Conservation (phyloP, 2,888 invertebrate genomes). For the Nomada lathburiana region DNA sequence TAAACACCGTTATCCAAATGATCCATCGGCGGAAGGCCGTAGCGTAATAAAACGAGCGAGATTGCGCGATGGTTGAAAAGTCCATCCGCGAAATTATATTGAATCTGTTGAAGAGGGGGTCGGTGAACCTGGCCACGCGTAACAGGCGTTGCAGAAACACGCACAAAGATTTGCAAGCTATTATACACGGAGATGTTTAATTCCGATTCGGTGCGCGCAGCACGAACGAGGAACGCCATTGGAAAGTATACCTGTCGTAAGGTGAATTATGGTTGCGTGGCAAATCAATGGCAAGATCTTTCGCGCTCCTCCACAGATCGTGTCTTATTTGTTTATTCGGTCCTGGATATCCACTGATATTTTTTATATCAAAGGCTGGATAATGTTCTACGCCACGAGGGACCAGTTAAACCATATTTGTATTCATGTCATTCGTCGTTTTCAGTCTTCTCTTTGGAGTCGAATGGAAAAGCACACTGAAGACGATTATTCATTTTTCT, state of each 20-base stretch:
- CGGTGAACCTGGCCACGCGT: conserved; percentile 31
- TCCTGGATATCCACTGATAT: neutral
- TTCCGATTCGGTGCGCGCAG: conserved; percentile 4
- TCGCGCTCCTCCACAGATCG: neutral
- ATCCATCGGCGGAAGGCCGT: neutral
- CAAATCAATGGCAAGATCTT: conserved; percentile 5
- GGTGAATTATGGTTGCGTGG: neutral
- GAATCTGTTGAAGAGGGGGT: conserved; percentile 17
- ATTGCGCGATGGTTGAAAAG: conserved; percentile 17
- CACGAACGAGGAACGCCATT: neutral
- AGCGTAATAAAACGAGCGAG: neutral
- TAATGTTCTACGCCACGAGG: too few species aligned
- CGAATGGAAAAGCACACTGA: too few species aligned
- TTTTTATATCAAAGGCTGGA: too few species aligned
- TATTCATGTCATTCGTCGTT: too few species aligned
- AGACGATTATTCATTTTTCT: too few species aligned
- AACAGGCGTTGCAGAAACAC: conserved; percentile 27
- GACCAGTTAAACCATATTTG: too few species aligned
- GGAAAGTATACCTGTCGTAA: neutral
- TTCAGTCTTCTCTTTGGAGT: too few species aligned
- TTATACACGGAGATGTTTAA: conserved; percentile 8
- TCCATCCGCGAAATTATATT: conserved; percentile 35
- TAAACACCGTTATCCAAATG: neutral
- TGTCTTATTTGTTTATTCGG: neutral
- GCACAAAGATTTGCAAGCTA: conserved; percentile 33